Conservation (phyloP, 2,797 vertebrate species). For the Semaprochilodus insignis region DNA sequence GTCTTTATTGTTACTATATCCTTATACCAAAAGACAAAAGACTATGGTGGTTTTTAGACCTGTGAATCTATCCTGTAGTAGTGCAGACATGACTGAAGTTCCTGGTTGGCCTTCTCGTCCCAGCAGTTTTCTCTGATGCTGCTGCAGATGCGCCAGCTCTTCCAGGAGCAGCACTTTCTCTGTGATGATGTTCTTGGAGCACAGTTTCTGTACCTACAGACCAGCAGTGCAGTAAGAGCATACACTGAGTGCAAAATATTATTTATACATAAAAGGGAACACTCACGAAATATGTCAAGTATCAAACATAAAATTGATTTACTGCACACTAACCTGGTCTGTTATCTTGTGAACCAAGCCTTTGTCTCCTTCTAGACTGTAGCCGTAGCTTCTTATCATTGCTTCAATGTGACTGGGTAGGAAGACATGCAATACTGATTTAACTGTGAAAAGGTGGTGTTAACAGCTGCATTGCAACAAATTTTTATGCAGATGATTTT, state of each 20-base stretch:
- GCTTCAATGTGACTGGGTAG: slow-evolving; percentile 70
- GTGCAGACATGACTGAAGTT: not conserved
- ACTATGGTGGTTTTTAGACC: not conserved
- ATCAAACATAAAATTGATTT: not conserved
- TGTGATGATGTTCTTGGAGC: slow-evolving; percentile 52
- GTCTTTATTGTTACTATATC: not conserved
- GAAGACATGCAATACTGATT: slow-evolving; percentile 21
- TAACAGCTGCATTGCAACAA: not conserved
- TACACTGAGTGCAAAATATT: not conserved
- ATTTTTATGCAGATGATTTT: no score
- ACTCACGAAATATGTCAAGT: no score
- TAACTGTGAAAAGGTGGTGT: not conserved
- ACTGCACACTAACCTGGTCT: slow-evolving; percentile 66
- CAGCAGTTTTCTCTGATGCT: slow-evolving; percentile 14
- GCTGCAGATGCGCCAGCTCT: slow-evolving; percentile 36
- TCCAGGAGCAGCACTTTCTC: slow-evolving; percentile 58
- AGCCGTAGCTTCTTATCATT: slow-evolving; percentile 67
- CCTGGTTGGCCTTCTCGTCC: not conserved
- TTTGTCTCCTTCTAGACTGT: slow-evolving; percentile 66
- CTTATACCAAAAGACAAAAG: not conserved
- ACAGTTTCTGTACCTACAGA: slow-evolving; percentile 57
- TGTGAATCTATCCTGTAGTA: slow-evolving; percentile 20
- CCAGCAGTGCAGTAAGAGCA: not conserved
- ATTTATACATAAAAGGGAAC: not conserved
- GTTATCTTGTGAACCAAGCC: slow-evolving; percentile 71